Conservation (phyloP, 2,797 vertebrate genomes). For the Enteromius argenteus region DNA sequence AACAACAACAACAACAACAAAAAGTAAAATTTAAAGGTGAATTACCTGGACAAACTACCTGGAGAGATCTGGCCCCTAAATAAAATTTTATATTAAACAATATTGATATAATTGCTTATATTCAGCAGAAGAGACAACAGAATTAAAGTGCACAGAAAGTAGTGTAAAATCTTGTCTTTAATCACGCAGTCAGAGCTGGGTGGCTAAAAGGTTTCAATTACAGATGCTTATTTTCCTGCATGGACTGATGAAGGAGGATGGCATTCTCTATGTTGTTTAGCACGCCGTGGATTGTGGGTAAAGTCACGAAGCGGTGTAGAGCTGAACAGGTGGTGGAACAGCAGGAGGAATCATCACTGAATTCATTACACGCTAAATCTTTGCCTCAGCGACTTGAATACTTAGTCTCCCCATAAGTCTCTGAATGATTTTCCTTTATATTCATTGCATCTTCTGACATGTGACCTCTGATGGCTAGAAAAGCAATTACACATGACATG, state of each 20-base stretch:
- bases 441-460: conserved; percentile 1
- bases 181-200: background rate
- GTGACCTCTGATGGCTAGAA: background rate
- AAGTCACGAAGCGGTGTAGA: conserved; percentile 36
- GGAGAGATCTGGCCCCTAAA: no score
- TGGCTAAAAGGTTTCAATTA: background rate
- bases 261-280: background rate
- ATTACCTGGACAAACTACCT: background rate
- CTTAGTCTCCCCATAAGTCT: conserved; percentile 50
- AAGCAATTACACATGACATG: background rate
- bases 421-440: conserved; percentile 1
- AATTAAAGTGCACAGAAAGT: background rate
- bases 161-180: background rate
- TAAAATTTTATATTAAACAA: no score
- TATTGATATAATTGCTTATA: background rate
- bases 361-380: conserved; percentile 77
- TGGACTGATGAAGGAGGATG: background rate
- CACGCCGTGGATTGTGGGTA: conserved; percentile 51
- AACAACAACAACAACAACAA: background rate
- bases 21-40: background rate
- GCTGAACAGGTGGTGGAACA: conserved; percentile 77
- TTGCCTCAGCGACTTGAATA: conserved; percentile 61
- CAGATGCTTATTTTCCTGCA: conserved; percentile 22
- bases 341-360: conserved; percentile 75
- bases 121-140: background rate